A percentile compares a stretch with the other conserved stretches of the same genome.
Evolutionary conservation across 2,797 vertebrate species (phyloP).

Genomic region (Denticeps clupeoides): DNA sequence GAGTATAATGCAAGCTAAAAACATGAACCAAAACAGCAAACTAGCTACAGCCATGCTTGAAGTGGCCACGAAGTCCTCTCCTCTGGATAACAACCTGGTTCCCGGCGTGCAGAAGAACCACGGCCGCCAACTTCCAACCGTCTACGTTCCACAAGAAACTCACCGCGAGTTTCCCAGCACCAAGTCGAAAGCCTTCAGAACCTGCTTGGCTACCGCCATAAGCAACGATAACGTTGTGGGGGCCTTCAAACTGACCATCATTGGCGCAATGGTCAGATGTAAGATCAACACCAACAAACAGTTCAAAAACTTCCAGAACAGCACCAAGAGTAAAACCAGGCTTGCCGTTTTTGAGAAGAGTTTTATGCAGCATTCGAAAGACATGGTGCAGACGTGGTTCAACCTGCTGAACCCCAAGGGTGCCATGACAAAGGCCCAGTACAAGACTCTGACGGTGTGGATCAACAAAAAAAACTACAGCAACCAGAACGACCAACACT

Average conservation of each 20-base stretch:
- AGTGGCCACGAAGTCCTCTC: neutral
- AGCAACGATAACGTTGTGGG: conserved; percentile 7
- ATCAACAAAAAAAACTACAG: neutral
- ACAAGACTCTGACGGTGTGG: neutral
- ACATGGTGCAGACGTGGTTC: neutral
- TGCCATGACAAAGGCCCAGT: neutral
- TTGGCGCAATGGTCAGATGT: too few species aligned
- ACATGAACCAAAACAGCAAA: neutral
- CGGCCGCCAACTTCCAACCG: conserved; percentile 2
- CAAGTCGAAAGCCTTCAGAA: neutral
- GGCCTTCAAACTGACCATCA: conserved; percentile 14
- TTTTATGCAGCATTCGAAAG: neutral
- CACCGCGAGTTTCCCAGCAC: neutral
- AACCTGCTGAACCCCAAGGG: neutral
- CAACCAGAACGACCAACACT: neutral
- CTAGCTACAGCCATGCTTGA: conserved; percentile 1
- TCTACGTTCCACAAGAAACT: neutral
- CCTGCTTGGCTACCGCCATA: neutral
- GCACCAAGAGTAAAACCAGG: neutral
- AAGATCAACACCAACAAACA: too few species aligned
- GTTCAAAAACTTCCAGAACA: too few species aligned
- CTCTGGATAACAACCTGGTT: too few species aligned
- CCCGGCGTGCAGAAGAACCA: too few species aligned
- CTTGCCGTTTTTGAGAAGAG: neutral
- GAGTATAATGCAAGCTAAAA: neutral